A percentile compares a stretch with the other conserved stretches of the same genome.
phyloP scores from a whole-genome alignment of 2,888 invertebrate species.

The Agonopterix arenella region DNA sequence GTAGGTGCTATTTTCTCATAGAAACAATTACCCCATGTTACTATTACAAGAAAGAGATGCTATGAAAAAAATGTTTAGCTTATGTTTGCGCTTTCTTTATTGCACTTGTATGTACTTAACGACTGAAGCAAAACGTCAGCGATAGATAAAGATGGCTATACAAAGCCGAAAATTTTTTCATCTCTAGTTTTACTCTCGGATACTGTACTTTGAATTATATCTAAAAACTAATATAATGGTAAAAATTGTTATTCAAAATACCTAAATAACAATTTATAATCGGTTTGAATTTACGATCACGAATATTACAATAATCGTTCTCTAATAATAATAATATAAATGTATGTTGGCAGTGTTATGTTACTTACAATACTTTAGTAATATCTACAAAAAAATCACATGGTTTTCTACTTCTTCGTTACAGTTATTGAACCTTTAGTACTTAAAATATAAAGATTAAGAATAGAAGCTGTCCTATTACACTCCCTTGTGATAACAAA shows the following conservation, averaged over 20 bases:
- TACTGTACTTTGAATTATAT: neutral
- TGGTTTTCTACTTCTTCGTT: neutral
- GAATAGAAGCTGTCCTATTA: neutral
- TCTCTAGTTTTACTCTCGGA: too few species aligned
- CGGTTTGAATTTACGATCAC: neutral
- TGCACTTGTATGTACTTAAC: too few species aligned
- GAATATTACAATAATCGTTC: neutral
- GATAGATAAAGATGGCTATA: too few species aligned
- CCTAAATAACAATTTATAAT: neutral
- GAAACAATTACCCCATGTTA: too few species aligned
- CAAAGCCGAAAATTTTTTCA: too few species aligned
- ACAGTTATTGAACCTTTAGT: neutral
- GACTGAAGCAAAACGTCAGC: too few species aligned
- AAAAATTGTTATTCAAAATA: neutral
- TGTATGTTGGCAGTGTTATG: slow-evolving; percentile 9
- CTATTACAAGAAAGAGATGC: too few species aligned
- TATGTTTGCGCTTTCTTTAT: too few species aligned
- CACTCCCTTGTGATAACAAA: neutral
- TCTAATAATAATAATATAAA: neutral
- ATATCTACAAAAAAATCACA: slow-evolving; percentile 2
- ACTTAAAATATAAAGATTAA: neutral
- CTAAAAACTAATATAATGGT: neutral
- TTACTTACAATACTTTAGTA: neutral
- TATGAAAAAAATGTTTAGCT: too few species aligned
- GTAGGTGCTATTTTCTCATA: too few species aligned